phyloP scores from a whole-genome alignment of 2,797 vertebrate genomes.

The Acanthurus tractus region DNA sequence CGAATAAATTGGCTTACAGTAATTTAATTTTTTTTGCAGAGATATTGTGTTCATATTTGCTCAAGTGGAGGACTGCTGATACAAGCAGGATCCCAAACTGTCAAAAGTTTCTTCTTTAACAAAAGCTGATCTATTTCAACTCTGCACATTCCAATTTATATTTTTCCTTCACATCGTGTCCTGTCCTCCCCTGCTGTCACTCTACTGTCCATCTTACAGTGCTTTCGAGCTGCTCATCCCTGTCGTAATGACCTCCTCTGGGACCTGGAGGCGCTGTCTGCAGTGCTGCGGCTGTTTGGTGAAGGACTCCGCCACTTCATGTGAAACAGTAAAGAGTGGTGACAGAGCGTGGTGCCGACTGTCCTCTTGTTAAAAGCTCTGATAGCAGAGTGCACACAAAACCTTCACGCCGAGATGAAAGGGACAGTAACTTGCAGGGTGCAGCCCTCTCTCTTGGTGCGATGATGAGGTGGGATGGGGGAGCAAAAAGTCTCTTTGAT shows the following conservation, averaged over 20 bases:
- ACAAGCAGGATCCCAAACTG: conserved; percentile 54
- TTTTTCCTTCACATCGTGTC: conserved; percentile 57
- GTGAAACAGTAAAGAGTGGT: conserved; percentile 71
- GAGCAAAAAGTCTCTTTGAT: conserved; percentile 48
- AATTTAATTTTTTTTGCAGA: background rate
- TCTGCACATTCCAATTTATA: conserved; percentile 75
- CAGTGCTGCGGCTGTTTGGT: conserved; percentile 65
- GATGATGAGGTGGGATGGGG: conserved; percentile 40
- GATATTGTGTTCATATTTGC: conserved; percentile 38
- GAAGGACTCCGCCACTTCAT: conserved; percentile 75
- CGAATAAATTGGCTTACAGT: background rate
- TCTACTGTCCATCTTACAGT: conserved; percentile 66
- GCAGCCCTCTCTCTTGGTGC: conserved; percentile 40
- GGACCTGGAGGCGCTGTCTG: conserved; percentile 76
- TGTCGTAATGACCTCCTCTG: conserved; percentile 85
- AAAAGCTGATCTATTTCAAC: conserved; percentile 68
- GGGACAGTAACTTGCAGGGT: conserved; percentile 47
- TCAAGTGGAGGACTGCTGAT: conserved; percentile 52
- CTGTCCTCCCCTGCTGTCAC: conserved; percentile 72
- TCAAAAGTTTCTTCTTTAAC: conserved; percentile 66
- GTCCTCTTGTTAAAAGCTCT: conserved; percentile 67
- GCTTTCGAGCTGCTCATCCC: conserved; percentile 75
- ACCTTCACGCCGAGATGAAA: conserved; percentile 65
- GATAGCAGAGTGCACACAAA: conserved; percentile 43
- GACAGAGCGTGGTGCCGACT: conserved; percentile 51